phyloP scores from a whole-genome alignment of 1,140 invertebrate genomes.

The Drosophila rhopaloa region DNA sequence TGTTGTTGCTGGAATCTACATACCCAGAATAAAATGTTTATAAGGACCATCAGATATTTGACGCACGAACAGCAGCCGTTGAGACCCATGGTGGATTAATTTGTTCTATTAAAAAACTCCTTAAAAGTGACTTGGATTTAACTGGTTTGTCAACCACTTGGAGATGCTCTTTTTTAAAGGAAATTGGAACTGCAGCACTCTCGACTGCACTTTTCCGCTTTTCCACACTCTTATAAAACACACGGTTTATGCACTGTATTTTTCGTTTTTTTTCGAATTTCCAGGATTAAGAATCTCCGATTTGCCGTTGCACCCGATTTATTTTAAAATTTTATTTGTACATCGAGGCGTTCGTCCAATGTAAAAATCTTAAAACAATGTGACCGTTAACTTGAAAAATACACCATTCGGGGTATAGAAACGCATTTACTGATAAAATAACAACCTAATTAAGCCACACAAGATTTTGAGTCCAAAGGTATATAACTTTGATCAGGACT shows the following conservation, averaged over 20 bases:
- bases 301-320: constrained; percentile 54
- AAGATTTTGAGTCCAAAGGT: neutral
- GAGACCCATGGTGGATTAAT: constrained; percentile 86
- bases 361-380: constrained; percentile 35
- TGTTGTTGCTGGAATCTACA: constrained; percentile 81
- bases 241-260: neutral
- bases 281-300: constrained; percentile 16
- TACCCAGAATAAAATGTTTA: constrained; percentile 91
- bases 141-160: constrained; percentile 57
- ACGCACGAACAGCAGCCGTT: constrained; percentile 88
- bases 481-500: neutral
- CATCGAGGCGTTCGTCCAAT: constrained; percentile 51
- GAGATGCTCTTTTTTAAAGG: constrained; percentile 41
- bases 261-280: constrained; percentile 13
- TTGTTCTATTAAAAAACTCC: constrained; percentile 22
- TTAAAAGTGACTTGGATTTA: constrained; percentile 29
- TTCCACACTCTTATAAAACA: constrained; percentile 16
- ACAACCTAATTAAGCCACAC: neutral
- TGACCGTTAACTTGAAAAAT: constrained; percentile 8
- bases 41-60: constrained; percentile 89
- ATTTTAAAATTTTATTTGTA: constrained; percentile 68
- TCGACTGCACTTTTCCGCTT: constrained; percentile 30
- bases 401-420: neutral
- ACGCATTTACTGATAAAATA: neutral
- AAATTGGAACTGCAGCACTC: constrained; percentile 28